Percentiles rank a stretch among this genome's conserved stretches.
Conservation (phyloP, 2,797 vertebrate species). For the Heteromormyrus szaboi region DNA sequence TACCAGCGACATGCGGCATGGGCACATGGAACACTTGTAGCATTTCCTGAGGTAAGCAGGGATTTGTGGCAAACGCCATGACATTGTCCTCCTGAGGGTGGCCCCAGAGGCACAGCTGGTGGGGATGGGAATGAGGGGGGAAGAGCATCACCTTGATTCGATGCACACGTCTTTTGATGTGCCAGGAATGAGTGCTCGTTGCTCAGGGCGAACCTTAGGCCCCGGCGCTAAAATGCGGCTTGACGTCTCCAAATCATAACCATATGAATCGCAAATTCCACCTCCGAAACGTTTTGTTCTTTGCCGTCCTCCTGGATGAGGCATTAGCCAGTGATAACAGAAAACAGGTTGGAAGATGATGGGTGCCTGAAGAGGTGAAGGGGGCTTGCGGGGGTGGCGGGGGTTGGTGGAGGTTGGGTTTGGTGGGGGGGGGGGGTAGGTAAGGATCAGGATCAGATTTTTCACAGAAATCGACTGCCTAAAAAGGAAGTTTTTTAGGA, state of each 20-base stretch:
- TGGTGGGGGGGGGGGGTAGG: conserved; percentile 32
- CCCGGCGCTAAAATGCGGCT: conserved; percentile 69
- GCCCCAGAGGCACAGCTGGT: conserved; percentile 60
- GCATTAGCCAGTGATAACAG: conserved; percentile 95
- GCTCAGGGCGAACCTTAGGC: conserved; percentile 74
- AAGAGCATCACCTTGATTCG: conserved; percentile 47
- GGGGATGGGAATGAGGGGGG: conserved; percentile 55
- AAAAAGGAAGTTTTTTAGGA: conserved; percentile 87
- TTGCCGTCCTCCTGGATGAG: conserved; percentile 71
- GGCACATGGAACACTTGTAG: conserved; percentile 49
- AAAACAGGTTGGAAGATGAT: conserved; percentile 86
- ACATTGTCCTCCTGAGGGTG: background rate
- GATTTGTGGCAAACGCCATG: conserved; percentile 29
- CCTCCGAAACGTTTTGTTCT: conserved; percentile 66
- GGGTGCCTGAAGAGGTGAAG: conserved; percentile 61
- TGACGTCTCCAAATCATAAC: conserved; percentile 98
- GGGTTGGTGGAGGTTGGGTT: conserved; percentile 44
- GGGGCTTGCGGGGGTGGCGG: conserved; percentile 44
- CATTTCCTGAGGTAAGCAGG: conserved; percentile 26
- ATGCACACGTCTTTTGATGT: conserved; percentile 90
- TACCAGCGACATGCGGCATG: conserved; percentile 58
- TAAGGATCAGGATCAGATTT: conserved; percentile 64
- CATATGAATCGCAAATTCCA: conserved; percentile 89
- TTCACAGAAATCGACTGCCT: conserved; percentile 70
- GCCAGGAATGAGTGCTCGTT: conserved; percentile 74